Conservation (phyloP, 2,113 vertebrate genomes). For the Sceloporus tristichus region DNA sequence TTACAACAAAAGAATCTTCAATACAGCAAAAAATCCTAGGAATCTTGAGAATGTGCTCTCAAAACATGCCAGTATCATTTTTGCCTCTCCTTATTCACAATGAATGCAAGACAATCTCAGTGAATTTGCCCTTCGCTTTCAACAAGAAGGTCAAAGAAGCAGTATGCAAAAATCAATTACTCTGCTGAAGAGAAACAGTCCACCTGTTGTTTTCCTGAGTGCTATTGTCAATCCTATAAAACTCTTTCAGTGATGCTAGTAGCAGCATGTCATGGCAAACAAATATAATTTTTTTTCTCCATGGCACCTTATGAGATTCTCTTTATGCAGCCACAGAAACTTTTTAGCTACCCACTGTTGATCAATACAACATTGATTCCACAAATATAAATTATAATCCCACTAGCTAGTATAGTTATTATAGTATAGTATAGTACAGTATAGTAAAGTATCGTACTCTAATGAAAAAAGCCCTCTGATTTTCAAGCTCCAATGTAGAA, state of each 20-base stretch:
- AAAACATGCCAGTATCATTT: no score
- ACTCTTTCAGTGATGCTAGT: neutral
- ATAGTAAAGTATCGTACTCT: neutral
- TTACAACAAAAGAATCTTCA: neutral
- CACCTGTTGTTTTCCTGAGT: slow-evolving; percentile 34
- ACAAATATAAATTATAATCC: slow-evolving; percentile 9
- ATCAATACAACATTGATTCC: slow-evolving; percentile 24
- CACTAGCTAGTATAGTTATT: neutral
- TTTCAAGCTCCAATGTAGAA: neutral
- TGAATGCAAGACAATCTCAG: slow-evolving; percentile 11
- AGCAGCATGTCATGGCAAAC: slow-evolving; percentile 28
- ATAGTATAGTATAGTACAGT: neutral
- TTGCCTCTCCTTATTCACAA: neutral
- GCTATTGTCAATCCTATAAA: neutral
- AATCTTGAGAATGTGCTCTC: neutral
- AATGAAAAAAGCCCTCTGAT: neutral
- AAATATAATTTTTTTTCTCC: slow-evolving; percentile 32
- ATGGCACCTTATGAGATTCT: neutral
- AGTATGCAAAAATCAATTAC: slow-evolving; percentile 11
- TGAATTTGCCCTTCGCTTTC: slow-evolving; percentile 18
- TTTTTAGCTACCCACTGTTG: neutral
- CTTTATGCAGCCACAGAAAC: neutral
- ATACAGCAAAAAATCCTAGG: neutral
- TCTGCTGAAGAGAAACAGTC: accelerated
- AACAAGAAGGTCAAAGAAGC: neutral